Base-by-base conservation (phyloP, 1,140 invertebrate species). In the Drosophila albomicans region DNA sequence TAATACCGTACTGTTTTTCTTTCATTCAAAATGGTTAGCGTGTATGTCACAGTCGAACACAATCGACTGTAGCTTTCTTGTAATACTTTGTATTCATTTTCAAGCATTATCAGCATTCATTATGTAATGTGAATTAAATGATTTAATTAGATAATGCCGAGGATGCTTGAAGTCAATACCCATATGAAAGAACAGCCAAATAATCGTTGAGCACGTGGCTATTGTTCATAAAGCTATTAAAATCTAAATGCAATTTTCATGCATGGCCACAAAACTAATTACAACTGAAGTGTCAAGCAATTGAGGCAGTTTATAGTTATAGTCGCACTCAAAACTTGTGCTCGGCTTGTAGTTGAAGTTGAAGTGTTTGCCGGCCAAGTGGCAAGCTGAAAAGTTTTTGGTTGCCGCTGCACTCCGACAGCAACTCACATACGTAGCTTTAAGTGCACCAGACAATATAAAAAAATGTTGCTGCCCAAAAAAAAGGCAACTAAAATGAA, bases 181-280 rank as follows among this genome's bases (percentile, higher is more conserved):
- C 20, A 25, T 25, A 25, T 25, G 20, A 25, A 56, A 57, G 8
- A 57, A 32, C 32, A 16, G 15, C 15, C 35, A 71, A 64, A 48
- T 16, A 5, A 15, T 28, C 52, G 25, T 71, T 64, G 52, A 58
- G 45, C 69, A 72, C 62, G 69, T 72, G 69, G 38, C 38, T 13
- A 61, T 69, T 61, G 35, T 62, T 28, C 58, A 41, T 69, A 15
- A 4, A 25, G 38, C 61, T 59, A 58, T 32, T 43, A 67, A 76
- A 45, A 62, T 46, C 38, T 35, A 86, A 86, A 88, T 79, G 62
- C 65, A 68, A 56, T 85, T 77, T 70, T 66, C 78, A 84, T 85
- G 81, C 82, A 71, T 86, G 81, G 81, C 81, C 81, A 73, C 85
- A 84, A 88, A 89, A 89, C 84, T 89, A 88, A 88, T 88, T 88